Base-by-base conservation (phyloP, 2,113 vertebrate species). In the Cricetomys ansorgei region DNA sequence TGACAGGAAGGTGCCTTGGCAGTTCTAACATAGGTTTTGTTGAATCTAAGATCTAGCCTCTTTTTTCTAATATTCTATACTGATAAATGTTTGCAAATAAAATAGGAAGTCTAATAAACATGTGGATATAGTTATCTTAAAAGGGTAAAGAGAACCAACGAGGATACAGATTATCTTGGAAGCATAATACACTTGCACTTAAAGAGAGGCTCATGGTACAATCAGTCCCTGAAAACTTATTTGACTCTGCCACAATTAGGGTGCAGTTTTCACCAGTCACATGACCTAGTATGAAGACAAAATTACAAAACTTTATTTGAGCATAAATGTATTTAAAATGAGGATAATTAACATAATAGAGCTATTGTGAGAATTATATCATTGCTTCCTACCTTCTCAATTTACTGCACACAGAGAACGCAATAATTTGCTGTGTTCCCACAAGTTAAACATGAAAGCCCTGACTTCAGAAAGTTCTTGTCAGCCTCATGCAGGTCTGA, bases 341-440 rank as follows among this genome's bases (percentile, higher is more conserved):
- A 89, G 0, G 3, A 91, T 87, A 96, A 72, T 62, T 62, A 90
- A 48, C 70, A 84, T 75, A 77, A 90, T 87, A 90, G 2, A n/a
- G 31, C 37, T 40, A 55, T 69, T 91, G 37, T 79, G 45, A 90
- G 69, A 95, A 95, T 84, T 80, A 59, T 19, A 48, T 29, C 45
- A 88, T 45, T 73, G 9, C n/a, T 86, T 94, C 8, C 48, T 73
- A 94, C 94, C 34, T 79, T 95, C 50, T 72, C 69, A 72, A 55
- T 79, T 93, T 67, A 64, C 29, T 79, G n/a, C 7, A 45, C 40
- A 67, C 1, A 53, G 16, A 70, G 23, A 73, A 40, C 53, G 70
- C 4, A 43, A 40, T 72, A 11, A 77, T 87, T 53, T 88, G 8
- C 40, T 72, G 43, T 92, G 27, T 72, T 45, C 27, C 17, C 55